Evolutionary conservation across 2,113 vertebrate species (phyloP).

Genomic region (Engraulis encrasicolus): DNA sequence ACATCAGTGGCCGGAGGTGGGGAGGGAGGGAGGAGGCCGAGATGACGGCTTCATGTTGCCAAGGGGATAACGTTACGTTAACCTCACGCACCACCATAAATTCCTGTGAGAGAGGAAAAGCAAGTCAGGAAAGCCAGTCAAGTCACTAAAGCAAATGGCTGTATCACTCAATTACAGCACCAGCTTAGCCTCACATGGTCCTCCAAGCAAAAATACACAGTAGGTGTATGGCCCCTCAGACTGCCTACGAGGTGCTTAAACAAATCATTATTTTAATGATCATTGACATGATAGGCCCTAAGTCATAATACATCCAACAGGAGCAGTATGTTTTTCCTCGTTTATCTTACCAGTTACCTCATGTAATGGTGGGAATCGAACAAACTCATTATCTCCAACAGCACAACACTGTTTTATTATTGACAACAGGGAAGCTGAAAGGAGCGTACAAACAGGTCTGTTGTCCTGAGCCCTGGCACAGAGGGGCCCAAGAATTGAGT

Average conservation of each 20-base stretch:
- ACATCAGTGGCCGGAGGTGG: not conserved
- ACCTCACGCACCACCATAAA: not conserved
- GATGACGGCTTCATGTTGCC: not conserved
- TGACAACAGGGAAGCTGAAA: too few relatives aligned
- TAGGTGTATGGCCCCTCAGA: not conserved
- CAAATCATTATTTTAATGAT: not conserved
- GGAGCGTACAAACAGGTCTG: too few relatives aligned
- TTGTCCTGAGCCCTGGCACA: too few relatives aligned
- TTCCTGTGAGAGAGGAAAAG: not conserved
- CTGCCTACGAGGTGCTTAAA: not conserved
- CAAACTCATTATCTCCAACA: not conserved
- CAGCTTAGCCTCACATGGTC: not conserved
- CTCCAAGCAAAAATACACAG: not conserved
- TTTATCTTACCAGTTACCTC: too few relatives aligned
- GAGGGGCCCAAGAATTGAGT: too few relatives aligned
- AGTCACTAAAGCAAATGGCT: constrained; percentile 6
- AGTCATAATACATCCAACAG: not conserved
- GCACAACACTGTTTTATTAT: too few relatives aligned
- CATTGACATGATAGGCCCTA: not conserved
- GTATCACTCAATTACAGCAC: not conserved
- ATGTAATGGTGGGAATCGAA: not conserved
- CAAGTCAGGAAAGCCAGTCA: too few relatives aligned
- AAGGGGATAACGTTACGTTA: not conserved
- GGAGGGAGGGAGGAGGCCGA: not conserved
- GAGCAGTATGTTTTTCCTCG: not conserved